phyloP scores from a whole-genome alignment of 53 echinoderm and acorn worm species.

The Echinometra lucunter region DNA sequence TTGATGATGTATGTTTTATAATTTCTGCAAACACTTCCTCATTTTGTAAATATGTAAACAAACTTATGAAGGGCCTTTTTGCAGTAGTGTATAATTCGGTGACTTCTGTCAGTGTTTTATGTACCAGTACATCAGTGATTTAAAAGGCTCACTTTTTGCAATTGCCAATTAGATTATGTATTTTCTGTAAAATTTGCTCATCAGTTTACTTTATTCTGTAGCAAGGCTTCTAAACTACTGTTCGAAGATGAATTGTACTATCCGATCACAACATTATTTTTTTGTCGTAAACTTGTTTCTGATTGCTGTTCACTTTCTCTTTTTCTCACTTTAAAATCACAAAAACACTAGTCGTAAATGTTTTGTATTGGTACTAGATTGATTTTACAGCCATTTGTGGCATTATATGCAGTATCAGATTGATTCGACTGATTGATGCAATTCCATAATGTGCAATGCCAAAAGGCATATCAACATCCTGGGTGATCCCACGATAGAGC shows the following conservation, averaged over 20 bases:
- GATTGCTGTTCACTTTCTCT: neutral
- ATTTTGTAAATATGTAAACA: slow-evolving; percentile 70
- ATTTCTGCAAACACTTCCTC: slow-evolving; percentile 64
- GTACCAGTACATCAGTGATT: neutral
- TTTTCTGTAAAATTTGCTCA: neutral
- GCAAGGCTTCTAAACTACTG: neutral
- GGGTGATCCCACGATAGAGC: too few relatives aligned
- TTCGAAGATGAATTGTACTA: neutral
- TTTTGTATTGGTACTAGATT: neutral
- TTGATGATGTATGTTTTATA: slow-evolving; percentile 38
- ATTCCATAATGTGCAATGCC: too few relatives aligned
- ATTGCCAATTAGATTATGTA: neutral
- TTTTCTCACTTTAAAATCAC: neutral
- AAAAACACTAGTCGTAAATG: neutral
- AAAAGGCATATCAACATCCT: too few relatives aligned
- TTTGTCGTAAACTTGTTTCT: neutral
- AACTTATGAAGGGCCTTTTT: slow-evolving; percentile 48
- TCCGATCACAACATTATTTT: too few relatives aligned
- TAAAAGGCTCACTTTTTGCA: neutral
- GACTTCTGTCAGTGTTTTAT: slow-evolving; percentile 3
- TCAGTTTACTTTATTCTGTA: neutral
- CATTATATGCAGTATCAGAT: neutral
- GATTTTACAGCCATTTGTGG: neutral
- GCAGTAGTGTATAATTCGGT: slow-evolving; percentile 40
- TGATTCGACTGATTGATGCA: neutral